phyloP scores from a whole-genome alignment of 1,140 invertebrate species.

The Muscidifurax raptorellus region DNA sequence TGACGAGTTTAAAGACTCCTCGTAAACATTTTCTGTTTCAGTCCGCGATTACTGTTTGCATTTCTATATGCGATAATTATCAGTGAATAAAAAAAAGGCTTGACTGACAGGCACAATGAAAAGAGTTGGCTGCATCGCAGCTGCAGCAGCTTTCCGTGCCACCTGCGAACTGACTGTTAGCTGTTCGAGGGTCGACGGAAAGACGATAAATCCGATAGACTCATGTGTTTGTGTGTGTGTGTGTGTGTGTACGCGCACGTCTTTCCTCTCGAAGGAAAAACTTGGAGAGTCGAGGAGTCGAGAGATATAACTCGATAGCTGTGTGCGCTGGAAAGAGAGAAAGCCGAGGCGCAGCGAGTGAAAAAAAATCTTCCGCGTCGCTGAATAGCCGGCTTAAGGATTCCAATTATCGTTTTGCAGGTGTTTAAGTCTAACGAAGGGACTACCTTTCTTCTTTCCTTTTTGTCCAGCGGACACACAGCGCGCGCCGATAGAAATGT shows the following conservation, averaged over 20 bases:
- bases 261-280: conserved; percentile 6
- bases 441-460: neutral
- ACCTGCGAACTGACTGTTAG: neutral
- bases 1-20: no score
- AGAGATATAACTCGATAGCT: conserved; percentile 9
- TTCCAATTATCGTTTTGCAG: conserved; percentile 18
- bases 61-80: neutral
- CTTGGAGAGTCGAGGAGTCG: neutral
- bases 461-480: no score
- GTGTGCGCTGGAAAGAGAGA: neutral
- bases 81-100: neutral
- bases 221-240: neutral
- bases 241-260: neutral
- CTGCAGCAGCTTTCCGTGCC: neutral
- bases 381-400: neutral
- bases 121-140: neutral
- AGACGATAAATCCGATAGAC: conserved; percentile 37
- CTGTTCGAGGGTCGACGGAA: neutral
- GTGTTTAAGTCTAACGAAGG: neutral
- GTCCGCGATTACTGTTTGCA: no score
- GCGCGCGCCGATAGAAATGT: no score
- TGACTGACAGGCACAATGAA: neutral
- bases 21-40: no score
- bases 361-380: neutral
- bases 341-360: neutral